Base-by-base conservation (phyloP, 2,113 vertebrate species). In the Caloenas nicobarica region DNA sequence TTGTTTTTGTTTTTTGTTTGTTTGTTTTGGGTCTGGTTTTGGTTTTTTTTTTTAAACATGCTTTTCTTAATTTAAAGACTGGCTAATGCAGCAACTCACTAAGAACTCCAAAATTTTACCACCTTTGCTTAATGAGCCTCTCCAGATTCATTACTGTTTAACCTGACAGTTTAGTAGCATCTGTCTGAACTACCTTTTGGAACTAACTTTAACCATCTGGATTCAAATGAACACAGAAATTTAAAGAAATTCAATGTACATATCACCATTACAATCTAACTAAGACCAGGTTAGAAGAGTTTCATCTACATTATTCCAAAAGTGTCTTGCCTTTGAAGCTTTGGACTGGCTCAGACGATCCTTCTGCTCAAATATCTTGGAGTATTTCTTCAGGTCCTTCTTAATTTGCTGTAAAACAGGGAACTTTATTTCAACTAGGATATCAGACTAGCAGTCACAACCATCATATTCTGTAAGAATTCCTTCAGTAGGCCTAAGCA, bases 301-400 rank as follows among this genome's bases (percentile, higher is more conserved):
- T 72, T 16, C 0, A 29, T 76, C 66, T 60, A 57, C 11, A 7
- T 33, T 24, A 40, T 44, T 33, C 18, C 17, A 3, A 40, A 83
- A 74, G 23, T 5, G 5, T 44, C 98, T 97, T 97, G 99, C 99
- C 99, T 99, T 99, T 11, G 99, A 99, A 53, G 99, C 99, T 98
- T 99, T 99, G 82, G 99, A 99, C 90, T 99, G 99, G 97, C 99
- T 99, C 96, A 99, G 95, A 84, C 99, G 99, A 98, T 99, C 99
- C 96, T 99, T 99, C 98, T 99, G 99, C 95, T 99, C 99, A 97
- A 99, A 99, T 97, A 99, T 99, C 98, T 99, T 99, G 6, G 99
- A 99, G 88, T 99, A 99, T 78, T 99, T 99, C 98, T 99, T 99
- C 89, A 99, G 98, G 89, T 99, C 99, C 95, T 99, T 99, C 96